Percentiles rank a stretch among this genome's conserved stretches.
Conservation (phyloP, 2,888 invertebrate genomes). For the Caenorhabditis parvicauda region DNA sequence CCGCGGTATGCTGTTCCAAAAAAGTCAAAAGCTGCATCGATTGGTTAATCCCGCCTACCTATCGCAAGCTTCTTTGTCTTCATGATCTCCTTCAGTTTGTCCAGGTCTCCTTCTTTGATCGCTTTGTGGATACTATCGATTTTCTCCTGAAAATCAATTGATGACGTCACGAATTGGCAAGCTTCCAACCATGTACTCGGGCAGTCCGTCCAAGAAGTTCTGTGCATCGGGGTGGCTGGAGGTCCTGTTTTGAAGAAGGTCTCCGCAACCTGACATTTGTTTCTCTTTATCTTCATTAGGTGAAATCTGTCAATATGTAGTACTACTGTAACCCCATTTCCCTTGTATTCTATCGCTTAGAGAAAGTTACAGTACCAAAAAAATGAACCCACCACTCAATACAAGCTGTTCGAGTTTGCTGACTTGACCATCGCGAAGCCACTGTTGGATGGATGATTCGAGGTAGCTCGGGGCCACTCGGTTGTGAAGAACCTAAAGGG, state of each 20-base stretch:
- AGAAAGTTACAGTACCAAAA: not conserved
- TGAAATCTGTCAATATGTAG: not conserved
- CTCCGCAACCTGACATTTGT: slow-evolving; percentile 74
- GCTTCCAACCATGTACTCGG: slow-evolving; percentile 41
- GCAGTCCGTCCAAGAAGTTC: slow-evolving; percentile 48
- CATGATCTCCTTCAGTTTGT: slow-evolving; percentile 75
- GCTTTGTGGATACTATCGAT: slow-evolving; percentile 83
- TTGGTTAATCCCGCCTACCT: slow-evolving; percentile 69
- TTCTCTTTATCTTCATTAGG: not conserved
- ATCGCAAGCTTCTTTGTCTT: slow-evolving; percentile 80
- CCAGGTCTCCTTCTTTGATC: slow-evolving; percentile 78
- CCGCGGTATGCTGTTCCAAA: no score
- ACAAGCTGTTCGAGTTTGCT: slow-evolving; percentile 60
- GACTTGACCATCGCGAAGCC: slow-evolving; percentile 70
- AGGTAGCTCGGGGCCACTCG: slow-evolving; percentile 62
- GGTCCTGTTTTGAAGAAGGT: slow-evolving; percentile 71
- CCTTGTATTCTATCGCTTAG: not conserved
- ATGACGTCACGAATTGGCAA: not conserved
- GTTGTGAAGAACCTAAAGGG: slow-evolving; percentile 52
- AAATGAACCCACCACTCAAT: slow-evolving; percentile 32
- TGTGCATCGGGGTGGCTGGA: slow-evolving; percentile 52
- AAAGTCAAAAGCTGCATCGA: not conserved
- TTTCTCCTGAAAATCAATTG: slow-evolving; percentile 72
- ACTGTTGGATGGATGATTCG: slow-evolving; percentile 75
- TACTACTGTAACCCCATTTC: not conserved